These are phyloP conservation scores for Cryptotis parvus DNA, from an alignment of 2,113 vertebrate species.

Conservation along the genomic window DNA sequence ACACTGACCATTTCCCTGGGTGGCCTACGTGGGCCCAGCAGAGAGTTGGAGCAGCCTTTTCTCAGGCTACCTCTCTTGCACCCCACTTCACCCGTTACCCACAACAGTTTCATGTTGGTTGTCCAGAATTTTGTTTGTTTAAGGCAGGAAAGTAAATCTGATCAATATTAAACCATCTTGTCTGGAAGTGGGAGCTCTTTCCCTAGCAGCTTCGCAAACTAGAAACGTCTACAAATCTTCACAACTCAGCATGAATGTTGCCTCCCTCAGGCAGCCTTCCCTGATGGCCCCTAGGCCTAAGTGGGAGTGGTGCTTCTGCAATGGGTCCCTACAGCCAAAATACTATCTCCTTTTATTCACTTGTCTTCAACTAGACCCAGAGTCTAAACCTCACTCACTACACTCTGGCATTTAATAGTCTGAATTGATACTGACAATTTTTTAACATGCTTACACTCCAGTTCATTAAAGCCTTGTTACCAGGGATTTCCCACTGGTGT, in stretches of 20 bases:
- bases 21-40: no score
- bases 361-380: background rate
- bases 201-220: background rate
- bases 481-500: background rate
- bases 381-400: background rate
- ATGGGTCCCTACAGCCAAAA: rapidly evolving
- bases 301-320: background rate
- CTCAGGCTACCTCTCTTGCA: no score
- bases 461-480: background rate
- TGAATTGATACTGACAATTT: background rate
- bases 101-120: background rate
- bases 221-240: background rate
- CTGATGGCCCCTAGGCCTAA: background rate
- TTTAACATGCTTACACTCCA: background rate
- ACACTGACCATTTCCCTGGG: no score
- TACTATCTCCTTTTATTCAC: background rate
- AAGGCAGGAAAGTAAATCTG: background rate
- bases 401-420: background rate
- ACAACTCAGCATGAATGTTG: background rate
- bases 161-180: background rate
- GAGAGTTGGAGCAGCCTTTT: no score
- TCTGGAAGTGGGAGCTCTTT: background rate
- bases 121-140: background rate
- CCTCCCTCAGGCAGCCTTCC: background rate
- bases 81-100: no score